These are phyloP conservation scores for Capromys pilorides DNA, from an alignment of 2,797 vertebrate species.

Conservation along the genomic window DNA sequence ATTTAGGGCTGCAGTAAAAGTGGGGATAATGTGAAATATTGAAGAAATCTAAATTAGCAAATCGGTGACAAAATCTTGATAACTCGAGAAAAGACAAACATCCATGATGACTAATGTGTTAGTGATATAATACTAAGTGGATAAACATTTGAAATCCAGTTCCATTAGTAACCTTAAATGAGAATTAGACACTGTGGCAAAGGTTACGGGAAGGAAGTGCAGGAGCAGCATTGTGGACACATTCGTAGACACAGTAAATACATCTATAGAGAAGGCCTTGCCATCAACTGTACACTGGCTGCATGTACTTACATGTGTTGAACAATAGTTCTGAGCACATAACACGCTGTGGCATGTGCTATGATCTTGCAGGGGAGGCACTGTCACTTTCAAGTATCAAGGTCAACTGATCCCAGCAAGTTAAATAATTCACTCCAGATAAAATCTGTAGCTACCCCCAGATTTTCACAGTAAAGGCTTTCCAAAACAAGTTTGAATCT, in stretches of 20 bases:
- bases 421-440: neutral
- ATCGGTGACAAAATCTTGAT: neutral
- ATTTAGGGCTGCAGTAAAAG: neutral
- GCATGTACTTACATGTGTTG: neutral
- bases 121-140: neutral
- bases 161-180: neutral
- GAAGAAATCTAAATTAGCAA: neutral
- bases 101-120: neutral
- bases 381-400: neutral
- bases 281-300: neutral
- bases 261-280: neutral
- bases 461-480: neutral
- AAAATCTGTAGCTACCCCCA: neutral
- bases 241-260: neutral
- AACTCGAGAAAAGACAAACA: neutral
- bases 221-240: neutral
- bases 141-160: neutral
- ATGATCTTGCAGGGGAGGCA: neutral
- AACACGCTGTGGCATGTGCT: neutral
- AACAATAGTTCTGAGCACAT: neutral
- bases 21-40: neutral
- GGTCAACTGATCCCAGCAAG: neutral
- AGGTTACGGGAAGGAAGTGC: neutral
- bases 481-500: slow-evolving; percentile 23
- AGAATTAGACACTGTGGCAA: neutral